Conservation (phyloP, 2,888 invertebrate species). For the Terebella lapidaria region DNA sequence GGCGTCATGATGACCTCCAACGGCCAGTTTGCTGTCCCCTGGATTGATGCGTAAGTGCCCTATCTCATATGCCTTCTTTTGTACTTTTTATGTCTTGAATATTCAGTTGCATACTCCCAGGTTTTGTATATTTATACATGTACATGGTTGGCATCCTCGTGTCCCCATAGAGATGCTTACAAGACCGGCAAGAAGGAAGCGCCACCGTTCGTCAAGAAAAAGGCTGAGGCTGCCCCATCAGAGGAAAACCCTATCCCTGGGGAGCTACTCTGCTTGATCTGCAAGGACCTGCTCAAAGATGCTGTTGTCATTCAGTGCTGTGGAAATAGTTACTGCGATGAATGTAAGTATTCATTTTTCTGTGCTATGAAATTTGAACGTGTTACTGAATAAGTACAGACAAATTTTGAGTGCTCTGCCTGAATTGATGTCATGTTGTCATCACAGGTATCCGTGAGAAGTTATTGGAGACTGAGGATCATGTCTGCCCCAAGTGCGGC, state of each 20-base stretch:
- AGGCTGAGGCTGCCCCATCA: conserved; percentile 54
- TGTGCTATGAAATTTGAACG: too few species aligned
- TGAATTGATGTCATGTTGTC: too few species aligned
- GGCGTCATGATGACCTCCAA: conserved; percentile 87
- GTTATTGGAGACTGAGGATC: conserved; percentile 86
- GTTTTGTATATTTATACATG: too few species aligned
- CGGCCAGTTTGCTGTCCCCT: conserved; percentile 82
- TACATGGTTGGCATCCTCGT: too few species aligned
- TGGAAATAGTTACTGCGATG: conserved; percentile 96
- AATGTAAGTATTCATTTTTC: conserved; percentile 71
- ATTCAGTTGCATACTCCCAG: too few species aligned
- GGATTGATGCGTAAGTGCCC: conserved; percentile 76
- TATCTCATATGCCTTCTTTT: too few species aligned
- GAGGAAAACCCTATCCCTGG: conserved; percentile 66
- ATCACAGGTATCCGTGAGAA: conserved; percentile 76
- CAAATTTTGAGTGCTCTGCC: too few species aligned
- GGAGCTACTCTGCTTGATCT: conserved; percentile 86
- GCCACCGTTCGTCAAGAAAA: conserved; percentile 58
- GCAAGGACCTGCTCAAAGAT: conserved; percentile 85
- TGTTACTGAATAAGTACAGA: too few species aligned
- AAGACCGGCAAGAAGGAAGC: conserved; percentile 68
- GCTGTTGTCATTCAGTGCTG: conserved; percentile 98
- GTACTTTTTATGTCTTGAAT: too few species aligned
- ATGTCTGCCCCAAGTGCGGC: conserved; percentile 84
- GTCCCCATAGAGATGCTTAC: conserved; percentile 68